These are phyloP conservation scores for Strix aluco DNA, from an alignment of 2,113 vertebrate species.

Conservation along the genomic window DNA sequence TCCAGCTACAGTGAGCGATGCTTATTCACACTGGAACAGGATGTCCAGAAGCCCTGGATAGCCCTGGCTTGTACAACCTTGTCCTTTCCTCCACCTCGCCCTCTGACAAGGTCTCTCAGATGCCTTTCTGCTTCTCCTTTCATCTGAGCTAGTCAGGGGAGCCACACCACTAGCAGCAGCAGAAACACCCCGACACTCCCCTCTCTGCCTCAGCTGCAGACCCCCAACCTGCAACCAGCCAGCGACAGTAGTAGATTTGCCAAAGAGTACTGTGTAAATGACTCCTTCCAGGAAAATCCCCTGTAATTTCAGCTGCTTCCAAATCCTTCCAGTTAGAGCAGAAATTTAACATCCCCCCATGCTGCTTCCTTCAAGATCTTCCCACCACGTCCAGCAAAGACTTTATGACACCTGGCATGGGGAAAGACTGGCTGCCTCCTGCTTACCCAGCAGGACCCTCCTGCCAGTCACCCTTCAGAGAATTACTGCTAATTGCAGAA, in stretches of 20 bases:
- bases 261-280: not conserved
- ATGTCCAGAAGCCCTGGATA: not conserved
- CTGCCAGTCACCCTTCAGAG: not conserved
- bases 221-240: not conserved
- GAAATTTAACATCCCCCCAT: not conserved
- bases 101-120: not conserved
- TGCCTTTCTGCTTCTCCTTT: not conserved
- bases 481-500: constrained; percentile 1
- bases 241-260: not conserved
- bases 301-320: not conserved
- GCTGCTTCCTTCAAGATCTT: not conserved
- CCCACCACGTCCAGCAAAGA: not conserved
- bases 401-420: not conserved
- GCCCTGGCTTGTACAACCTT: not conserved
- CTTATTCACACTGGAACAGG: not conserved
- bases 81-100: not conserved
- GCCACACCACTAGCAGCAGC: not conserved
- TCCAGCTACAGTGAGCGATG: not conserved
- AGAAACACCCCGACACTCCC: not conserved
- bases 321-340: not conserved
- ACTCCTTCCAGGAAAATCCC: not conserved
- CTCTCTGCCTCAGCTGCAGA: not conserved
- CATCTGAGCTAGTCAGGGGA: not conserved
- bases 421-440: not conserved
- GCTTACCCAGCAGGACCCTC: not conserved